Percentiles rank a stretch among this genome's conserved stretches.
Conservation (phyloP, 2,113 vertebrate species). For the Notechis scutatus region DNA sequence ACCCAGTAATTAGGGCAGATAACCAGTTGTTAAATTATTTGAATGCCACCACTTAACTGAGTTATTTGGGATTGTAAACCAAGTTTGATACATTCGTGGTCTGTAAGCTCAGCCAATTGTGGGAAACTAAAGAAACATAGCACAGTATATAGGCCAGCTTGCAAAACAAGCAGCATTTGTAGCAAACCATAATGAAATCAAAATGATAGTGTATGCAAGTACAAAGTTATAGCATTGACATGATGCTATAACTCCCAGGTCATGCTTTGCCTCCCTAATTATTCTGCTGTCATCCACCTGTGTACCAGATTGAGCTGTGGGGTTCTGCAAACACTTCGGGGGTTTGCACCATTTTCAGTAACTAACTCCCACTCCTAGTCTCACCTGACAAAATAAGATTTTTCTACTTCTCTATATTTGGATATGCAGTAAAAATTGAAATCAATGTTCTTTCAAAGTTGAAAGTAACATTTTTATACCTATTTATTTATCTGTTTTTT, state of each 20-base stretch:
- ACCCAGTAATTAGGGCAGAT: no score
- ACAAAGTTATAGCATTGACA: background rate
- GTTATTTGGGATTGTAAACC: background rate
- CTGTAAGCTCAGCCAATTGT: background rate
- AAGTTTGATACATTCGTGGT: background rate
- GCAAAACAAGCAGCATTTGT: background rate
- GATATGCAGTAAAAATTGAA: background rate
- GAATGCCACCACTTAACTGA: background rate
- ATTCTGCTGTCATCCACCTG: background rate
- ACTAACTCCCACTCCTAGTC: slow-evolving; percentile 6
- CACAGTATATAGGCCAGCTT: background rate
- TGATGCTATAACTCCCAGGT: background rate
- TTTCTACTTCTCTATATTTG: background rate
- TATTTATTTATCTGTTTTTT: slow-evolving; percentile 2
- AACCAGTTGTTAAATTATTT: no score
- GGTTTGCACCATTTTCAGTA: slow-evolving; percentile 2
- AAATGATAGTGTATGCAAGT: background rate
- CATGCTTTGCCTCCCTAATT: background rate
- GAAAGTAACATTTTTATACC: background rate
- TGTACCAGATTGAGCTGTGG: background rate
- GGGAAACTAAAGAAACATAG: background rate
- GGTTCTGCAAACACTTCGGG: background rate
- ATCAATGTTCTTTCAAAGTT: background rate
- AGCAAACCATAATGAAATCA: background rate
- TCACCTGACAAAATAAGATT: background rate